Base-by-base conservation (phyloP, 2,797 vertebrate species). In the Acanthornis magna region DNA sequence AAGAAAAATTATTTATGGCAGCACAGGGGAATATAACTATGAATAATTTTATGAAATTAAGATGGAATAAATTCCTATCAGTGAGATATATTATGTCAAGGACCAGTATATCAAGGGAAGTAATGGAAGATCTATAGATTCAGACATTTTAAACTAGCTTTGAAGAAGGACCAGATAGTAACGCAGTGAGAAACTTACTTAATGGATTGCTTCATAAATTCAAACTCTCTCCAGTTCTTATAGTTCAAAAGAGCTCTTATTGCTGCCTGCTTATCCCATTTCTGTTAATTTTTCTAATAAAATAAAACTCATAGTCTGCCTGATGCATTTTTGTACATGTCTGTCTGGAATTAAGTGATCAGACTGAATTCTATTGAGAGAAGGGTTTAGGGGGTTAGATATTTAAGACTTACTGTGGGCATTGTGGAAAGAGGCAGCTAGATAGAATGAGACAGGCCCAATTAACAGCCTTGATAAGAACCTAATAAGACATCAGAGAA, bases 21-120 rank as follows among this genome's bases (percentile, higher is more conserved):
- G 38, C 80, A 80, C 48, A 43, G 36, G 54, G 68, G 57, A 91
- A 88, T 85, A 83, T 81, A 86, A 54, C 79, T 84, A 85, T 92
- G 91, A 96, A 94, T 91, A 96, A 95, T 92, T 92, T 91, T 51
- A 67, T 77, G 65, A 88, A 95, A 93, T 94, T 92, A 92, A 91
- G 78, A 85, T 62, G 78, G 85, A 94, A 70, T 91, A 80, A 88
- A 89, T 91, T 91, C 72, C 61, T 85, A 80, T 92, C 81, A 63
- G 23, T 79, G 65, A 92, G 67, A 93, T 89, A 86, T 90, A 94
- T 84, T 91, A 34, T 58, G 51, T 47, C n/a, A 70, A 54, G 40
- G 36, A 91, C 79, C 85, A 83, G 63, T 96, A 94, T 92, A 94
- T 93, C 91, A 95, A 79, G 13, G 43, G 42, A 91, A 76, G 55